Evolutionary conservation across 2,797 vertebrate species (phyloP).

Genomic region (Taeniopygia guttata): DNA sequence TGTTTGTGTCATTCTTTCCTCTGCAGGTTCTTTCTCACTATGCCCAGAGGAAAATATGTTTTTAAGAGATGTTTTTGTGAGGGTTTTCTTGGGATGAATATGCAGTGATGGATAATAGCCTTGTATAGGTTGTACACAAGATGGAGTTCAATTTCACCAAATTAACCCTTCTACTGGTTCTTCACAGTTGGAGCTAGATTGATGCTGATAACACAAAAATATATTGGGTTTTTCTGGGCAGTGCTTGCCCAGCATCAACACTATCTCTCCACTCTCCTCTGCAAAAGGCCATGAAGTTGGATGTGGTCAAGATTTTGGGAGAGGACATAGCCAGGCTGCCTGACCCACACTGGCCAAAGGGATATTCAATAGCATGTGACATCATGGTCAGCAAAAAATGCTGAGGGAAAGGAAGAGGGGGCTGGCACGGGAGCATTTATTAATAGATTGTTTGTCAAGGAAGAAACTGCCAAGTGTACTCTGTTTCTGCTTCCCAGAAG

Average conservation of each 20-base stretch:
- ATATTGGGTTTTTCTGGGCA: neutral
- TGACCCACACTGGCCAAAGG: neutral
- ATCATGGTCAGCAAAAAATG: neutral
- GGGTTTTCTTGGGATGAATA: neutral
- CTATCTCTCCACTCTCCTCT: neutral
- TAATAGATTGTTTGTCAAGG: neutral
- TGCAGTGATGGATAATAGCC: neutral
- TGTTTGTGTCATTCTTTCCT: neutral
- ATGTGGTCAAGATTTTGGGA: neutral
- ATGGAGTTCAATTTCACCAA: neutral
- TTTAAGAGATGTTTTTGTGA: neutral
- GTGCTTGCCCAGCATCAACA: neutral
- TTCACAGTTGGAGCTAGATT: neutral
- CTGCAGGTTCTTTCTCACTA: neutral
- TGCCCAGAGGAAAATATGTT: neutral
- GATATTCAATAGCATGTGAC: accelerated
- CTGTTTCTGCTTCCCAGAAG: neutral
- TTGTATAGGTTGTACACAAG: no score
- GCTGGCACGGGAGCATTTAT: neutral
- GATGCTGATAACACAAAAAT: neutral
- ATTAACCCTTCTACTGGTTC: neutral
- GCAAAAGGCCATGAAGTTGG: neutral
- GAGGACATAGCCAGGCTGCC: no score
- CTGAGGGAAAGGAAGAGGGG: neutral
- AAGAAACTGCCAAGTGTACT: neutral